Evolutionary conservation across 2,888 invertebrate genomes (phyloP).

Genomic region (Acanthoscelides obtectus): DNA sequence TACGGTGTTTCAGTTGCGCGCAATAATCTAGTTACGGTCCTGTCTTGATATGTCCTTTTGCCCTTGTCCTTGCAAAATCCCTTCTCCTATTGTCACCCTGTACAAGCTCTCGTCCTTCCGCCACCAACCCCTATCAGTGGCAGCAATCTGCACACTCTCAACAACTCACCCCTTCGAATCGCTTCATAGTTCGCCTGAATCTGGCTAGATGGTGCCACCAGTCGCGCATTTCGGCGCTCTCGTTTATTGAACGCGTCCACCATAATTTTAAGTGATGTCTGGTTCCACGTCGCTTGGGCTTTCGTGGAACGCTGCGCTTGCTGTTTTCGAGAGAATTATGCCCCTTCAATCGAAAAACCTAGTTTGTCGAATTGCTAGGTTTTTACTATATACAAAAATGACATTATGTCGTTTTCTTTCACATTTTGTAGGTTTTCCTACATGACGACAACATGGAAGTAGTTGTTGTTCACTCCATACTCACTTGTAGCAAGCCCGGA

Average conservation of each 20-base stretch:
- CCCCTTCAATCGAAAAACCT: no score
- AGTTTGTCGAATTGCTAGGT: no score
- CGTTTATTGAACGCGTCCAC: not conserved
- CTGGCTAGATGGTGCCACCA: not conserved
- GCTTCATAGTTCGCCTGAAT: not conserved
- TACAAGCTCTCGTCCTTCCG: not conserved
- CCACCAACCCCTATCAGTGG: not conserved
- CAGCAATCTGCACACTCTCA: not conserved
- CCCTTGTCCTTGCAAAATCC: not conserved
- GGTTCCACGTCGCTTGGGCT: no score
- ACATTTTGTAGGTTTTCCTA: no score
- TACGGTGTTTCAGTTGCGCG: no score
- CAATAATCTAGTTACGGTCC: not conserved
- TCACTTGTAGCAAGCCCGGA: no score
- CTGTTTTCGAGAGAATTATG: no score
- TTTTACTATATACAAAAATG: no score
- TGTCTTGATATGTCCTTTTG: not conserved
- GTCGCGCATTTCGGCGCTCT: not conserved
- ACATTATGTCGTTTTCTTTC: no score
- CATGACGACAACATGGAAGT: no score
- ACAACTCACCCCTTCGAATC: not conserved
- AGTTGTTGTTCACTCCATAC: no score
- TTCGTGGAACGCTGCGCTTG: no score
- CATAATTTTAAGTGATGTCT: not conserved
- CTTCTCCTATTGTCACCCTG: not conserved